phyloP scores from a whole-genome alignment of 1,140 invertebrate species.

The Arion vulgaris region DNA sequence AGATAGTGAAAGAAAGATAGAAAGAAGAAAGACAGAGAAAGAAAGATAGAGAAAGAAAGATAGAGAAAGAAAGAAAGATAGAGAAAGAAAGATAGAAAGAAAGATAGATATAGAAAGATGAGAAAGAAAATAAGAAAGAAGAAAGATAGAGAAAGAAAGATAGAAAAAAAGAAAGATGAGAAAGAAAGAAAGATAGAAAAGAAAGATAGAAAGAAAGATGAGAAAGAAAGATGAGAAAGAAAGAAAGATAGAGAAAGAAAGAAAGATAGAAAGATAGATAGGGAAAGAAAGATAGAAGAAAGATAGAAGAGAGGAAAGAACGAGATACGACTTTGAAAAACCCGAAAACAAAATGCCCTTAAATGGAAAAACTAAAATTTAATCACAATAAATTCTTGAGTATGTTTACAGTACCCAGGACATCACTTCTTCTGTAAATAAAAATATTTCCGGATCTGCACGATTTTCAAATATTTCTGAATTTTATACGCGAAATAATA shows the following conservation, averaged over 20 bases:
- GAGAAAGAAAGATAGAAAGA: neutral
- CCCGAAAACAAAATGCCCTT: too few species aligned
- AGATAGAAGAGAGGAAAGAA: neutral
- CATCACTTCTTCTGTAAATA: too few species aligned
- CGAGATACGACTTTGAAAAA: neutral
- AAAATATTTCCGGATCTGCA: too few species aligned
- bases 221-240: neutral
- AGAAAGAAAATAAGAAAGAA: too few species aligned
- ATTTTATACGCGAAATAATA: too few species aligned
- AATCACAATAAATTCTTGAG: too few species aligned
- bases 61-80: neutral
- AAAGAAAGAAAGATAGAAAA: neutral
- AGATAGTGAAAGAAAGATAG: neutral
- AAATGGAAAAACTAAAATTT: too few species aligned
- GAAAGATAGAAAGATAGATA: neutral
- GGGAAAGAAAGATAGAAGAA: neutral
- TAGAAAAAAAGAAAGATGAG: neutral
- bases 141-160: neutral
- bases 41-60: neutral
- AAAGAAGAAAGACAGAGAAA: neutral
- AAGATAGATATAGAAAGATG: too few species aligned
- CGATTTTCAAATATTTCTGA: too few species aligned
- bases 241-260: neutral
- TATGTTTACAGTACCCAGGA: too few species aligned
- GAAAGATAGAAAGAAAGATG: neutral